A percentile compares a stretch with the other conserved stretches of the same genome.
Conservation (phyloP, 1,140 invertebrate genomes). For the Sarcophaga bullata region DNA sequence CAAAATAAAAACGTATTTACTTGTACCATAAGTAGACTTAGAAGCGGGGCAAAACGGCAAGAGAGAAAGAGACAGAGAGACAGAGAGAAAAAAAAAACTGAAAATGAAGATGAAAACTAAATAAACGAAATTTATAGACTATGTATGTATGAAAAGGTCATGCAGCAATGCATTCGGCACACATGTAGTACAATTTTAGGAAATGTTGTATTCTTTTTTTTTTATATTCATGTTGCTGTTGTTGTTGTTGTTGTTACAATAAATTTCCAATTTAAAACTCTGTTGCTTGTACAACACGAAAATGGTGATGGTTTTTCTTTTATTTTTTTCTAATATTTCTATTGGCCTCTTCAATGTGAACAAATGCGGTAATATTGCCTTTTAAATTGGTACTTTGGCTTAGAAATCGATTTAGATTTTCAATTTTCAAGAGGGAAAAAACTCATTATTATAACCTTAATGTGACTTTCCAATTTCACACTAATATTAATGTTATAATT, state of each 20-base stretch:
- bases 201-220: background rate
- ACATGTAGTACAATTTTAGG: constrained; percentile 10
- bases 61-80: too few species aligned
- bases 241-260: background rate
- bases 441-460: constrained; percentile 18
- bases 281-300: background rate
- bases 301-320: background rate
- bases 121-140: constrained; percentile 28
- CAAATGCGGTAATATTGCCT: background rate
- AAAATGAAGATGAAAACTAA: constrained; percentile 1
- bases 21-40: background rate
- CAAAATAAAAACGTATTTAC: constrained; percentile 22
- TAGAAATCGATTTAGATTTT: too few species aligned
- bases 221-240: too few species aligned
- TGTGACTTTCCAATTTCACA: constrained; percentile 40
- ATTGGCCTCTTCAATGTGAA: background rate
- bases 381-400: background rate
- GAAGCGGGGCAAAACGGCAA: background rate
- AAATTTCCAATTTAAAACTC: background rate
- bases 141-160: constrained; percentile 32
- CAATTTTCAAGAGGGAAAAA: background rate
- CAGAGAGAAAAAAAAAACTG: background rate
- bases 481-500: constrained; percentile 22
- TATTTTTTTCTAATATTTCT: background rate
- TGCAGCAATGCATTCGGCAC: background rate